Evolutionary conservation across 2,113 vertebrate genomes (phyloP), one percentile per base, ranked within the genome.

Genomic region (Oncorhynchus gorbuscha): DNA sequence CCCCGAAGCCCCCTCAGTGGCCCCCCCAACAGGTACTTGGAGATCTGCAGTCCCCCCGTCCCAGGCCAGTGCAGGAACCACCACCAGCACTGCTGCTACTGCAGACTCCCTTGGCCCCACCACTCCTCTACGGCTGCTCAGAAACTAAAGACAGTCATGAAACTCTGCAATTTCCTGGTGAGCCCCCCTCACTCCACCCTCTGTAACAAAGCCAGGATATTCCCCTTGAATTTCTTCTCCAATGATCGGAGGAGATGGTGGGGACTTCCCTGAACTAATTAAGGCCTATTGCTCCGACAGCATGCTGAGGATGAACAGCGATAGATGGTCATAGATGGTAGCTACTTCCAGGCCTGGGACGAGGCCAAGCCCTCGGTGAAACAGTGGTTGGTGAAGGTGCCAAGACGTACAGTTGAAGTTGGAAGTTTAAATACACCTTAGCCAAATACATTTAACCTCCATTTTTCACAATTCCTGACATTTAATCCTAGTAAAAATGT

Each of bases 141-240:
- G 79, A 93, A 81, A 79, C 79, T 94, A 7, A 96, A 88, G 84
- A 83, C 90, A 35, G 76, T 84, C 22, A 89, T 92, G 89, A 92
- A 92, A 75, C 71, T 92, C 45, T 88, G 92, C 74, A 86, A 90
- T 0, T 71, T 94, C 59, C 79, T 89, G 72, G 87, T 0, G 93
- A 93, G 70, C 87, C 94, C 75, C 77, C 85, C 4, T 71, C 79
- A 24, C 76, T 89, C 76, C 92, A 80, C 67, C 28, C 28, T 28
- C 28, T 28, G 0, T 97, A 98, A 93, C 84, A 95, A 93, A 83
- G 93, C 95, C 79, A 94, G 92, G 86, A 93, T 99, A 71, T 92
- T 94, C 80, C 98, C 98, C 0, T 87, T 94, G 88, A 92, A 26
- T 22, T 94, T 22, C 89, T 93, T 78, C 59, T 62, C n/a, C 59